Conservation (phyloP, 1,140 invertebrate genomes). For the Armadillidium nasatum region DNA sequence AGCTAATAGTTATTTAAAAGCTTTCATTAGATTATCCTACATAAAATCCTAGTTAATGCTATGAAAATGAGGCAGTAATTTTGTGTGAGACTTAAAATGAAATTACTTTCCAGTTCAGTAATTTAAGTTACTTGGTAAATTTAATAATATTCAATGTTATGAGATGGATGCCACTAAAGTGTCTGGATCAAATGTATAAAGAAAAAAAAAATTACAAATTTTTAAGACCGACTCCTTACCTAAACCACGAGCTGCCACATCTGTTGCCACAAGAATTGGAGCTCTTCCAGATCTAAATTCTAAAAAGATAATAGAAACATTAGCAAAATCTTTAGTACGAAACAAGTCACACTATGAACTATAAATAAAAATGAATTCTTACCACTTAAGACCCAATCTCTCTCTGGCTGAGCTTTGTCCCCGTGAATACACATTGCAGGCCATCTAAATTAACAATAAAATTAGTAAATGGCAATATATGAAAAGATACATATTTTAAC, state of each 20-base stretch:
- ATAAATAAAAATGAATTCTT: neutral
- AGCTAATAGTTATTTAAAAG: too few species aligned
- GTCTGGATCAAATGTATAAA: neutral
- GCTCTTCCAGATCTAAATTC: constrained; percentile 89
- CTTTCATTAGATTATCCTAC: too few species aligned
- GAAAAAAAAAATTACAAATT: neutral
- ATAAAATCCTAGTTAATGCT: neutral
- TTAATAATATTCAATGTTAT: neutral
- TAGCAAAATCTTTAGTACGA: too few species aligned
- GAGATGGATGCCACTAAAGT: constrained; percentile 31
- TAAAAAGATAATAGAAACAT: constrained; percentile 47
- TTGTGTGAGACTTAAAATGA: neutral
- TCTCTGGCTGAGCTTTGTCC: constrained; percentile 93
- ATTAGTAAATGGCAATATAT: constrained; percentile 40
- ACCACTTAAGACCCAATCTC: constrained; percentile 87
- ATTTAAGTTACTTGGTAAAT: neutral
- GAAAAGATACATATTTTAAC: neutral
- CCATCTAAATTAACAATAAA: constrained; percentile 53
- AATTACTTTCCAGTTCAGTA: neutral
- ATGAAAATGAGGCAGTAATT: neutral
- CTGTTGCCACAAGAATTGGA: constrained; percentile 92
- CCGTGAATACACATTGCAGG: constrained; percentile 93
- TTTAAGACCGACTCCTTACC: constrained; percentile 62
- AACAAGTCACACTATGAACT: neutral
- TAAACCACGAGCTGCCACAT: constrained; percentile 94